Evolutionary conservation across 2,888 invertebrate genomes (phyloP).

Genomic region (Pristionchus japonicus): DNA sequence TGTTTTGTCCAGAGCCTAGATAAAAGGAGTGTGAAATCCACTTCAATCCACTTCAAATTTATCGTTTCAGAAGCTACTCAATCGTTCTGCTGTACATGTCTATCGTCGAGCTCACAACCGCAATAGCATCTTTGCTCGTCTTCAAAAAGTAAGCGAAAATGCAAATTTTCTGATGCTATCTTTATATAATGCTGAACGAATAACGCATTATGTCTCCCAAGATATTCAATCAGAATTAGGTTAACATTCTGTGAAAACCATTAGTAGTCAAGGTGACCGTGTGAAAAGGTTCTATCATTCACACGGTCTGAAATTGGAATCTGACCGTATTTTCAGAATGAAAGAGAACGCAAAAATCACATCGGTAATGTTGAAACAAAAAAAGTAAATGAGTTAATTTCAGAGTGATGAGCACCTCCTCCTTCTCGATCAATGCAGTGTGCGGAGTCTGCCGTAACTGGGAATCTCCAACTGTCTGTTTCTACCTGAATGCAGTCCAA

Average conservation of each 20-base stretch:
- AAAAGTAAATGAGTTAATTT: not conserved
- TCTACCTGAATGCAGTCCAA: not conserved
- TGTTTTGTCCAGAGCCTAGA: not conserved
- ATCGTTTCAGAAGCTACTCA: not conserved
- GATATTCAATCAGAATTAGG: not conserved
- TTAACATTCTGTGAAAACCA: not conserved
- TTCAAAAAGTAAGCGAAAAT: not conserved
- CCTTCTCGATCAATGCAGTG: not conserved
- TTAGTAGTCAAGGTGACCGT: not conserved
- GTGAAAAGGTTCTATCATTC: not conserved
- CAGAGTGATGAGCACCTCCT: not conserved
- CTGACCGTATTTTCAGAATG: too few species aligned
- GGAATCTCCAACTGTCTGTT: not conserved
- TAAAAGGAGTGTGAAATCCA: too few species aligned
- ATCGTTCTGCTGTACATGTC: not conserved
- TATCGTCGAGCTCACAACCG: not conserved
- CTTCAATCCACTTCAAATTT: too few species aligned
- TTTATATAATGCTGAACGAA: not conserved
- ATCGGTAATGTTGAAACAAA: too few species aligned
- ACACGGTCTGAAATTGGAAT: too few species aligned
- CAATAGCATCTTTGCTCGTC: not conserved
- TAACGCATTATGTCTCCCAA: not conserved
- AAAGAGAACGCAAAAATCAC: too few species aligned
- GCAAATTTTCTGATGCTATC: not conserved
- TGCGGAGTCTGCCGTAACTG: not conserved